Evolutionary conservation across 2,113 vertebrate species (phyloP), one percentile per base, ranked within the genome.

Genomic region (Tichodroma muraria): DNA sequence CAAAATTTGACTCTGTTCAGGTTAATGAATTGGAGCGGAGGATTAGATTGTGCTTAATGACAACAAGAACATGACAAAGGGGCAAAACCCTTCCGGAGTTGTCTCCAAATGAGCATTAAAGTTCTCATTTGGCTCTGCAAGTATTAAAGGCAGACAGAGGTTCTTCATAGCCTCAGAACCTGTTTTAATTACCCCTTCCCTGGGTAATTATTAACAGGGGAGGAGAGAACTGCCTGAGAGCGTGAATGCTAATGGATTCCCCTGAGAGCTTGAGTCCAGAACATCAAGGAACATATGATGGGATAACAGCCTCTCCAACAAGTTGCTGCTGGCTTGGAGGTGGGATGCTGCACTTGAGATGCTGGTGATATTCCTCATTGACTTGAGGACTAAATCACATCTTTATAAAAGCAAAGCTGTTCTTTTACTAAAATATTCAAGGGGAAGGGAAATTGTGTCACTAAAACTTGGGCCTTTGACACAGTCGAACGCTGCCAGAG

Each of bases 181-280:
- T 80, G 35, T 95, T 97, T 95, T 97, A 97, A 97, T 97, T 95
- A 94, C 73, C 47, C 44, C 21, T 6, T 95, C 91, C 68, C 91
- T 84, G n/a, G 82, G 64, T 80, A 95, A 90, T 95, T 88, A 88
- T 75, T 95, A 90, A 57, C 1, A 11, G 56, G 75, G 69, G 82
- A 88, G 88, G 56, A 91, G 77, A 88, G 40, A 93, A 61, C 16
- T 88, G 82, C 82, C 85, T 88, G 40, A 49, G 66, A 95, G 56
- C 6, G 4, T 21, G 84, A 88, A 94, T 93, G 88, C 56, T 95
- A 97, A 96, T 96, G 79, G 87, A 53, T 75, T 96, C 95, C 93
- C 94, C 61, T 0, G 79, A 85, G 95, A 94, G 11, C 0, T 3
- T 0, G 11, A 90, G 83, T 50, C 88, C 89, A 94, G 93, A 95